Base-by-base conservation (phyloP, 2,113 vertebrate genomes). In the Rhynchopsitta pachyrhyncha region DNA sequence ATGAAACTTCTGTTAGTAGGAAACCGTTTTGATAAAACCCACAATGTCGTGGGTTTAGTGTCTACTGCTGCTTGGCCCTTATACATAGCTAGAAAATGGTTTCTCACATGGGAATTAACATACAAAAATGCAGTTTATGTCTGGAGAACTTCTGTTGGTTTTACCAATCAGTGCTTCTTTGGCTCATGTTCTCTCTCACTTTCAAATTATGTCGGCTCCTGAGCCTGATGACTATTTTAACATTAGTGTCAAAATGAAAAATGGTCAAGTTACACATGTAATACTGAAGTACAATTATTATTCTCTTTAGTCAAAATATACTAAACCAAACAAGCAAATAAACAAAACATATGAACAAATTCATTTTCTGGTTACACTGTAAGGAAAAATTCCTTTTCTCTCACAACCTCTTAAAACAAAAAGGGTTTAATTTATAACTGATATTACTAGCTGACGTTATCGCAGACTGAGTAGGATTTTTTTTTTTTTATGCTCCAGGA, bases 101-200 rank as follows among this genome's bases (percentile, higher is more conserved):
- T 92, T 84, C 44, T 83, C n/a, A 64, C 13, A 59, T 82, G 35
- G 25, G 18, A 44, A 31, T 77, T 90, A 83, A 88, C 69, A 27
- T 85, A 77, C 35, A 96, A 93, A 96, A 94, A 92, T 90, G 13
- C 7, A 88, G 64, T 63, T 96, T 49, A 49, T 49, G 23, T 64
- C n/a, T 67, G 49, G 57, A 96, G n/a, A 85, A 83, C 10, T 12
- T 82, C 63, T 93, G 24, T 20, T 11, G 55, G 25, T 86, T 64
- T 81, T 87, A 80, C 29, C 90, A 63, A 77, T 63, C 4, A 6
- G 68, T 93, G 13, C 5, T 6, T 89, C n/a, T 86, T 41, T 83
- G 6, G 63, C 68, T 37, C 3, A 60, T 57, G 4, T 23, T 57
- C 17, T 91, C 60, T 92, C 68, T 70, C 42, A 52, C 4, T 55